phyloP scores from a whole-genome alignment of 2,797 vertebrate genomes.

The Streptopelia turtur region DNA sequence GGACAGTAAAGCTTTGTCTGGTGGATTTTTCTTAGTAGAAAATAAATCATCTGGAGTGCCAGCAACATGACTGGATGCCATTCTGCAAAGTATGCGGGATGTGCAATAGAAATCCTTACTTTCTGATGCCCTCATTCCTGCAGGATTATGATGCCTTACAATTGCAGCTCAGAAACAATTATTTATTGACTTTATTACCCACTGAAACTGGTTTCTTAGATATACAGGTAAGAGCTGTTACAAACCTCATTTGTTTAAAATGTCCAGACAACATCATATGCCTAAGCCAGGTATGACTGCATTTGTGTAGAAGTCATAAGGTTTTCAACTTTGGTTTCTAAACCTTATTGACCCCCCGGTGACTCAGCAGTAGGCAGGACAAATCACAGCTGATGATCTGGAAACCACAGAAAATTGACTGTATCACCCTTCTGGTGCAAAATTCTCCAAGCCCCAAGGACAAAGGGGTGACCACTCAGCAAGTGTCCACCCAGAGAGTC shows the following conservation, averaged over 20 bases:
- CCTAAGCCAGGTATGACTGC: background rate
- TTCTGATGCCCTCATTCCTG: background rate
- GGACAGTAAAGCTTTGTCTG: background rate
- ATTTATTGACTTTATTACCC: background rate
- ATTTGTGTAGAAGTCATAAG: background rate
- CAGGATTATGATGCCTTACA: background rate
- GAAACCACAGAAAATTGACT: background rate
- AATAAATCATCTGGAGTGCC: background rate
- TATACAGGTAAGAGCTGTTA: background rate
- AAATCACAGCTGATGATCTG: background rate
- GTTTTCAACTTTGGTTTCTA: background rate
- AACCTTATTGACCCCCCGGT: background rate
- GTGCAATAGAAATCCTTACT: background rate
- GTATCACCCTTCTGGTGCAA: background rate
- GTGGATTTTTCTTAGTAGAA: background rate
- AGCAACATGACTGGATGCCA: background rate
- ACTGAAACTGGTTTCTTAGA: background rate
- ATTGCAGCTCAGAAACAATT: background rate
- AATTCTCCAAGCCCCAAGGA: background rate
- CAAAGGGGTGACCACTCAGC: background rate
- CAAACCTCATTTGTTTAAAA: background rate
- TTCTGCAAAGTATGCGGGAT: background rate
- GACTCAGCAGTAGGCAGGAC: background rate
- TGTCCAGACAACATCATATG: background rate
- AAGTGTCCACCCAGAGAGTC: background rate